These are phyloP conservation scores for Zeus faber DNA, from an alignment of 2,113 vertebrate genomes.

Conservation along the genomic window DNA sequence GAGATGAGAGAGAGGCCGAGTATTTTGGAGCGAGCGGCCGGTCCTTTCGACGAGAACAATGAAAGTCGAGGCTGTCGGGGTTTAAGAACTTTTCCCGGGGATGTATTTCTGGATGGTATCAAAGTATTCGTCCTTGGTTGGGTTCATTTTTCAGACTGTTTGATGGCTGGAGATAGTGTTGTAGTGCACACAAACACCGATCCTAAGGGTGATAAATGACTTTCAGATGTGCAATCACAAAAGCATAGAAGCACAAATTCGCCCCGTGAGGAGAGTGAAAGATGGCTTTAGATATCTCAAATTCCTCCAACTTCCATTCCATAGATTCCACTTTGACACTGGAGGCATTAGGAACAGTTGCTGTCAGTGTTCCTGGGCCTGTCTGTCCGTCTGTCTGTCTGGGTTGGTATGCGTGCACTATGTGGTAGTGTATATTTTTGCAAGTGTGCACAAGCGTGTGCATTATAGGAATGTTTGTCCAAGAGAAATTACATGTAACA, in stretches of 20 bases:
- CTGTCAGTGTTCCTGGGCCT: slow-evolving; percentile 45
- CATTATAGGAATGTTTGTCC: slow-evolving; percentile 23
- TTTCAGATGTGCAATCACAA: slow-evolving; percentile 55
- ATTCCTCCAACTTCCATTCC: slow-evolving; percentile 55
- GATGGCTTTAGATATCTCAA: slow-evolving; percentile 58
- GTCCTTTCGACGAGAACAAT: slow-evolving; percentile 23
- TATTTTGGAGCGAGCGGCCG: slow-evolving; percentile 25
- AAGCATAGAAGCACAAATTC: slow-evolving; percentile 47
- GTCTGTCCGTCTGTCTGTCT: slow-evolving; percentile 21
- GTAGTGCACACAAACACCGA: slow-evolving; percentile 8
- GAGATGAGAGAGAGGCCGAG: slow-evolving; percentile 6
- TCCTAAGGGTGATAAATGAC: slow-evolving; percentile 40
- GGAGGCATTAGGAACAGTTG: slow-evolving; percentile 53
- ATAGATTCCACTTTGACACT: slow-evolving; percentile 48
- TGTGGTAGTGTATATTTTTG: slow-evolving; percentile 16
- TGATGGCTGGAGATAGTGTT: background rate
- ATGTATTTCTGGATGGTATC: slow-evolving; percentile 25
- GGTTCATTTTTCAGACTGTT: background rate
- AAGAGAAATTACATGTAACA: slow-evolving; percentile 55
- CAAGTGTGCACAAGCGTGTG: slow-evolving; percentile 32
- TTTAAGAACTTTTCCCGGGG: slow-evolving; percentile 38
- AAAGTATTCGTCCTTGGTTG: slow-evolving; percentile 25
- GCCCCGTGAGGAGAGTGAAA: slow-evolving; percentile 61
- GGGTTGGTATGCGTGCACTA: background rate
- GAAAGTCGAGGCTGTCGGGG: slow-evolving; percentile 36